A percentile compares a stretch with the other conserved stretches of the same genome.
phyloP scores from a whole-genome alignment of 1,140 invertebrate genomes.

The Choristoneura fumiferana region DNA sequence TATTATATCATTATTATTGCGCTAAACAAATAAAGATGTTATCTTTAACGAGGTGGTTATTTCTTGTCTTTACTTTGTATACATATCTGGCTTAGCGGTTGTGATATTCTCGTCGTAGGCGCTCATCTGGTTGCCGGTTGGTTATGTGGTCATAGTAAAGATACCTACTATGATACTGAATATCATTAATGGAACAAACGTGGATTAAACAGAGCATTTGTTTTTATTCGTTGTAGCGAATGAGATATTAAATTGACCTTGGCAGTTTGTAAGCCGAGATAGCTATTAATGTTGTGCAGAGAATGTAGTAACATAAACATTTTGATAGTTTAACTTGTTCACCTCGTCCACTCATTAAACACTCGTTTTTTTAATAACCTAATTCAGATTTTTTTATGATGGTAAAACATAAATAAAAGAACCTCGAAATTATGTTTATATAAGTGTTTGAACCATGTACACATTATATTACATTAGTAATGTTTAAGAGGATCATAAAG shows the following conservation, averaged over 20 bases:
- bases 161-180: conserved; percentile 3
- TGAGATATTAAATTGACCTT: conserved; percentile 13
- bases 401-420: too few relatives aligned
- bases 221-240: background rate
- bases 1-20: conserved; percentile 14
- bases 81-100: background rate
- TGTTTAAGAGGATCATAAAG: too few relatives aligned
- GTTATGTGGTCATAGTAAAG: conserved; percentile 8
- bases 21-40: conserved; percentile 11
- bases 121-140: background rate
- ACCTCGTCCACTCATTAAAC: background rate
- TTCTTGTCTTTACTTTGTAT: conserved; percentile 13
- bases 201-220: conserved; percentile 15
- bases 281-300: conserved; percentile 7
- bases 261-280: background rate
- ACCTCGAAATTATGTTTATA: too few relatives aligned
- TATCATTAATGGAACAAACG: conserved; percentile 5
- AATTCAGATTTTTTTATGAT: too few relatives aligned
- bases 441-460: too few relatives aligned
- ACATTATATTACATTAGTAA: too few relatives aligned
- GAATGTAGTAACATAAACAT: background rate
- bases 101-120: too few relatives aligned
- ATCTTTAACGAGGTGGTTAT: conserved; percentile 14
- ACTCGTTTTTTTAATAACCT: too few relatives aligned
- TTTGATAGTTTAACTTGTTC: background rate